These are phyloP conservation scores for Nowickia ferox DNA, from an alignment of 2,888 invertebrate species.

Conservation along the genomic window DNA sequence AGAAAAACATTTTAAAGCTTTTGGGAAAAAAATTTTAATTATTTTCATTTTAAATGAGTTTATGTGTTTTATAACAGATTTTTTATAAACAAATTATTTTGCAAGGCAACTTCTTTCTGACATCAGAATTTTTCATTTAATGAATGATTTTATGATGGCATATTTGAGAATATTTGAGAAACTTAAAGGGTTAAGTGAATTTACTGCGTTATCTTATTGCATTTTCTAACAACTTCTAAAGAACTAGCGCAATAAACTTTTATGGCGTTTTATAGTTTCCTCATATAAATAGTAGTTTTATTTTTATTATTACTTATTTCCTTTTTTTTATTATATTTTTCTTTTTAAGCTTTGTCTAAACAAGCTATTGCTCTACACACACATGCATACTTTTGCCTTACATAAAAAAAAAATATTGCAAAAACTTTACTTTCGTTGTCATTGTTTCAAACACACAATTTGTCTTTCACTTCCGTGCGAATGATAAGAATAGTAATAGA, in stretches of 20 bases:
- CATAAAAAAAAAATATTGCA: background rate
- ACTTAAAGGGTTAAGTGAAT: background rate
- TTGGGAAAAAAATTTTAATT: too few relatives aligned
- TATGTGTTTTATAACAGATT: too few relatives aligned
- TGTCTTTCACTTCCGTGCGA: constrained; percentile 37
- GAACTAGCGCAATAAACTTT: constrained; percentile 40
- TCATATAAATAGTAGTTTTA: background rate
- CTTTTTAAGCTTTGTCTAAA: background rate
- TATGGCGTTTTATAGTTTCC: constrained; percentile 31
- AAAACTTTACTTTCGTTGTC: constrained; percentile 40
- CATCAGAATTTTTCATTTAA: too few relatives aligned
- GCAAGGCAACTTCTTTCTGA: too few relatives aligned
- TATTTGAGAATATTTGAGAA: background rate
- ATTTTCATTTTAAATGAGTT: too few relatives aligned
- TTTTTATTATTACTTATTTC: background rate
- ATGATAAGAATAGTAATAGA: constrained; percentile 7
- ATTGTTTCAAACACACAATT: constrained; percentile 56
- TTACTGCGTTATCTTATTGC: constrained; percentile 11
- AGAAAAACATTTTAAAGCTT: too few relatives aligned
- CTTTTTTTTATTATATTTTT: constrained; percentile 1
- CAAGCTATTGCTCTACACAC: background rate
- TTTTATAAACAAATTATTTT: too few relatives aligned
- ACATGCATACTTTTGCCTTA: background rate
- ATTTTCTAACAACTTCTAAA: constrained; percentile 9
- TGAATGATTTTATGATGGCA: background rate